Conservation (phyloP, 2,797 vertebrate species). For the Xenentodon cancila region DNA sequence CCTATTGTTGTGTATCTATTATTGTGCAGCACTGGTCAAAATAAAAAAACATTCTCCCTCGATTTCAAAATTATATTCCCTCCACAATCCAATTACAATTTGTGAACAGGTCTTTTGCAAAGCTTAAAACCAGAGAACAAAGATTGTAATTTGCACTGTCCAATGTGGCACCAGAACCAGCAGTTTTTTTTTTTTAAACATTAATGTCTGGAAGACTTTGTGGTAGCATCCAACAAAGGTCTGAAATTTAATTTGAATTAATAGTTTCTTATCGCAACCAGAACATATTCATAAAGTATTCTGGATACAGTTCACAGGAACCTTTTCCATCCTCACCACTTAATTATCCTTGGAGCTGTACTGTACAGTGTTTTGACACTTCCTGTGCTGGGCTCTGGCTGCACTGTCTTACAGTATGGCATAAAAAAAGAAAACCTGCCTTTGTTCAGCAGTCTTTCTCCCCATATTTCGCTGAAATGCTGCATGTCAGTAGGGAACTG, state of each 20-base stretch:
- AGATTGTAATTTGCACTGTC: conserved; percentile 34
- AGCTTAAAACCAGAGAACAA: conserved; percentile 41
- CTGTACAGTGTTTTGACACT: conserved; percentile 20
- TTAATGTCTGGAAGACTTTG: conserved; percentile 31
- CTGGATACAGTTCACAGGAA: conserved; percentile 13
- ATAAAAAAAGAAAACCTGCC: conserved; percentile 19
- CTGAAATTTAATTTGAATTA: conserved; percentile 37
- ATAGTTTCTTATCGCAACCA: conserved; percentile 31
- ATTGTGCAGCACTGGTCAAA: conserved; percentile 29
- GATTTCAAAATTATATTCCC: conserved; percentile 48
- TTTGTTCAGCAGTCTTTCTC: conserved; percentile 16
- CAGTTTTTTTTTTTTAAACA: too few species aligned
- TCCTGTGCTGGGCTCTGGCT: conserved; percentile 18
- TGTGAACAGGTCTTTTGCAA: conserved; percentile 45
- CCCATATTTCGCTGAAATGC: conserved; percentile 15
- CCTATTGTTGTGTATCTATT: conserved; percentile 8
- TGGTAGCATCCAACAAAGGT: conserved; percentile 11
- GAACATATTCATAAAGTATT: conserved; percentile 34
- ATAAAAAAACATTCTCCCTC: conserved; percentile 51
- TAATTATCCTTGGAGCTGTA: conserved; percentile 25
- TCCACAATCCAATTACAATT: conserved; percentile 62
- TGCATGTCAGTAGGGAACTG: conserved; percentile 13
- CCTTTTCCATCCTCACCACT: conserved; percentile 23
- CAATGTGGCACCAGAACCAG: conserved; percentile 25
- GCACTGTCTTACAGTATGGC: conserved; percentile 10